Conservation (phyloP, 1,140 invertebrate species). For the Acarapis woodi region DNA sequence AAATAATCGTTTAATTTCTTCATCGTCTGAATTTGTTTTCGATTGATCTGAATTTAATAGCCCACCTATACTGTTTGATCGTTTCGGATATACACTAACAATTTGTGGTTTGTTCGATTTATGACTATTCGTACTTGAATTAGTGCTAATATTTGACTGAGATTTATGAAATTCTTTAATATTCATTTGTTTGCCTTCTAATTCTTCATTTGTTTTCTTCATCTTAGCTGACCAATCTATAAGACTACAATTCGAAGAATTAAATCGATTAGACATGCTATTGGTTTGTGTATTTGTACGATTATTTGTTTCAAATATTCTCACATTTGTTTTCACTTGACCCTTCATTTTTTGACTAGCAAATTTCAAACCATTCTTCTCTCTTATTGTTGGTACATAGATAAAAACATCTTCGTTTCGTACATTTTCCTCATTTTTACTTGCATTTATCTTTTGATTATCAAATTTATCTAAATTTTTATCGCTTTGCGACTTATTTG, state of each 20-base stretch:
- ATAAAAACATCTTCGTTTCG: conserved; percentile 12
- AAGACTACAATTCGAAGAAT: conserved; percentile 2
- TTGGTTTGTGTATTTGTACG: not conserved
- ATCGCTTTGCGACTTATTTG: too few relatives aligned
- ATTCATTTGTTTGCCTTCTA: too few relatives aligned
- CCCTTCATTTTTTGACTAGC: not conserved
- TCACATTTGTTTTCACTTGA: not conserved
- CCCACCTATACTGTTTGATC: not conserved
- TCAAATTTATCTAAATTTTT: too few relatives aligned
- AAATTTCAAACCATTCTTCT: conserved; percentile 8
- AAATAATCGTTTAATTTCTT: not conserved
- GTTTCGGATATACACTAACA: conserved; percentile 3
- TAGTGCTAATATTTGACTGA: not conserved
- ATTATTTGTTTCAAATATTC: not conserved
- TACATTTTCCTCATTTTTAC: conserved; percentile 2
- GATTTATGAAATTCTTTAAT: too few relatives aligned
- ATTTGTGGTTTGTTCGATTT: conserved; percentile 1
- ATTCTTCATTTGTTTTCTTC: conserved; percentile 1
- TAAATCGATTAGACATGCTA: not conserved
- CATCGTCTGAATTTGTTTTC: too few relatives aligned
- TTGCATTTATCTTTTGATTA: not conserved
- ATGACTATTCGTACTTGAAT: not conserved
- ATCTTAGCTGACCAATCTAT: not conserved
- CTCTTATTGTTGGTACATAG: conserved; percentile 11
- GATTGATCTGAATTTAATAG: too few relatives aligned